phyloP scores from a whole-genome alignment of 2,113 vertebrate species.

The Athene cunicularia region DNA sequence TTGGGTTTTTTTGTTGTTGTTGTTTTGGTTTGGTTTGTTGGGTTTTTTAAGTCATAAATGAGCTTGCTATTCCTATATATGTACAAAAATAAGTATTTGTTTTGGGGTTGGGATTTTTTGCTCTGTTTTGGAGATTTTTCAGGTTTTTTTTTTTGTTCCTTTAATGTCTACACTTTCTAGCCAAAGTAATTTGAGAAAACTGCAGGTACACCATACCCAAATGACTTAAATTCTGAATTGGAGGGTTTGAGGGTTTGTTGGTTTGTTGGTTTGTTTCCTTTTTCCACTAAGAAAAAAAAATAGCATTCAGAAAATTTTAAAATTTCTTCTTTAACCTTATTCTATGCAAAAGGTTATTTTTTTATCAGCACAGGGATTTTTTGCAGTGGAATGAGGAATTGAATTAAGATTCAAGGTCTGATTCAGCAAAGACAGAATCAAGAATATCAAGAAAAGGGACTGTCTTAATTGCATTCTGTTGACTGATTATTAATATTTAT shows the following conservation, averaged over 20 bases:
- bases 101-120: accelerated
- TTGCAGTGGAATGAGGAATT: background rate
- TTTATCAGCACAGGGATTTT: background rate
- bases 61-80: background rate
- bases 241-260: too few relatives aligned
- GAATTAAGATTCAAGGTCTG: background rate
- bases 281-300: background rate
- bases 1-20: background rate
- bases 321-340: background rate
- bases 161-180: background rate
- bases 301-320: background rate
- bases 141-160: background rate
- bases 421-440: background rate
- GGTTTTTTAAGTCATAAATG: background rate
- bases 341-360: background rate
- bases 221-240: background rate
- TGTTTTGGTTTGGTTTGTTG: too few relatives aligned
- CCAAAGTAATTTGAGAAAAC: background rate
- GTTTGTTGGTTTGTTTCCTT: background rate
- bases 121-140: background rate
- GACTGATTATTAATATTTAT: background rate
- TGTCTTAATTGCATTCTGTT: background rate
- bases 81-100: background rate
- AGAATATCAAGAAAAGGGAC: background rate
- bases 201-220: background rate